Percentiles rank a stretch among this genome's conserved stretches.
These are phyloP conservation scores for Podarcis lilfordi DNA, from an alignment of 2,797 vertebrate species.

Conservation along the genomic window DNA sequence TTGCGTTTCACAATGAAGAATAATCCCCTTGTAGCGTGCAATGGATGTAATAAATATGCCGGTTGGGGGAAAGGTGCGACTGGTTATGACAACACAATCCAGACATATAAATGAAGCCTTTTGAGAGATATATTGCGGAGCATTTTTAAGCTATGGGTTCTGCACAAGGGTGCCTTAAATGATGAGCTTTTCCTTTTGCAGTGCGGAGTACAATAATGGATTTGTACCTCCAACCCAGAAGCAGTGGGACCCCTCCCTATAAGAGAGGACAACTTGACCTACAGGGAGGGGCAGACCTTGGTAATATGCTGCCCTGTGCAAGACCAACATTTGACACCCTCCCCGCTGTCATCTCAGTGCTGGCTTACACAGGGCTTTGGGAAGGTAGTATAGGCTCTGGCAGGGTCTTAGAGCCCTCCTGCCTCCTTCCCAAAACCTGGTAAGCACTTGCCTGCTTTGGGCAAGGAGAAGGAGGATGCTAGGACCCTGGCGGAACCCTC, in stretches of 20 bases:
- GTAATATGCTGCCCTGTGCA: too few relatives aligned
- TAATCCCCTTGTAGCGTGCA: slow-evolving; percentile 15
- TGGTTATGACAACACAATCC: slow-evolving; percentile 36
- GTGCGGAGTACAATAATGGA: background rate
- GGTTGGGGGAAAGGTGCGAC: background rate
- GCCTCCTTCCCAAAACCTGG: too few relatives aligned
- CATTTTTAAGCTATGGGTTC: background rate
- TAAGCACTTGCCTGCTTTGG: too few relatives aligned
- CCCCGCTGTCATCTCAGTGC: too few relatives aligned
- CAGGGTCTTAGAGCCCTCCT: too few relatives aligned
- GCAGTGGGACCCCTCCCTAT: background rate
- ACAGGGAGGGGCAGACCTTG: background rate
- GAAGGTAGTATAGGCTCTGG: too few relatives aligned
- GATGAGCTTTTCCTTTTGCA: background rate
- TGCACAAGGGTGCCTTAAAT: background rate
- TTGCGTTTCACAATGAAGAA: slow-evolving; percentile 15
- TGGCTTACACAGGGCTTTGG: too few relatives aligned
- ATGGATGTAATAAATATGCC: slow-evolving; percentile 12
- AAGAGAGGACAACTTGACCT: background rate
- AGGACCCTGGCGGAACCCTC: too few relatives aligned
- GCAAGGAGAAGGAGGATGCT: too few relatives aligned
- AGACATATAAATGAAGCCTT: background rate
- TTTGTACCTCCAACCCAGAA: background rate
- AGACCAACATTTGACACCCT: too few relatives aligned
- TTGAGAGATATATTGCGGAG: background rate